These are phyloP conservation scores for Cheilinus undulatus DNA, from an alignment of 2,113 vertebrate genomes.

Conservation along the genomic window DNA sequence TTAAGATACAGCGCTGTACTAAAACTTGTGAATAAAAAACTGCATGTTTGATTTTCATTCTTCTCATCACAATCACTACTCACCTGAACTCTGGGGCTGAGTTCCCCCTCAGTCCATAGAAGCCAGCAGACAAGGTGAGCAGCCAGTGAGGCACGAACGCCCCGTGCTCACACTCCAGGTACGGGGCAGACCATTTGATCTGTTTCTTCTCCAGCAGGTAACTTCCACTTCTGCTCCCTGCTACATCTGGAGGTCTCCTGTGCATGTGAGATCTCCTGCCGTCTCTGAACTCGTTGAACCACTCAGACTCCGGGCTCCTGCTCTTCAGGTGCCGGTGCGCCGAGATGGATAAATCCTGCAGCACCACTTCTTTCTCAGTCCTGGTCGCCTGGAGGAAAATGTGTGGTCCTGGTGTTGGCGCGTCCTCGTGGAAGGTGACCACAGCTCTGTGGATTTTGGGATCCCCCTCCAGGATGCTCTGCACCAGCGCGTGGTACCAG, in stretches of 20 bases:
- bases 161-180: conserved; percentile 93
- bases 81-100: conserved; percentile 93
- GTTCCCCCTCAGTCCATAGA: conserved; percentile 90
- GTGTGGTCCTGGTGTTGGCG: conserved; percentile 84
- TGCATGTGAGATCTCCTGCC: conserved; percentile 86
- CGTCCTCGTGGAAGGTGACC: conserved; percentile 89
- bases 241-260: conserved; percentile 71
- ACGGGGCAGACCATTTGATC: conserved; percentile 95
- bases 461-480: conserved; percentile 93
- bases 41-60: background rate
- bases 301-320: conserved; percentile 87
- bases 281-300: conserved; percentile 89
- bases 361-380: conserved; percentile 85
- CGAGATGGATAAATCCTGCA: conserved; percentile 89
- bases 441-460: conserved; percentile 92
- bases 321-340: conserved; percentile 86
- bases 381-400: conserved; percentile 94
- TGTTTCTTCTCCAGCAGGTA: conserved; percentile 88
- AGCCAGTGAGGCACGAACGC: conserved; percentile 95
- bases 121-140: conserved; percentile 92
- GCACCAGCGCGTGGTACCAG: conserved; percentile 94
- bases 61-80: conserved; percentile 36
- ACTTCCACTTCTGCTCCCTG: conserved; percentile 77
- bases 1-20: background rate
- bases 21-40: background rate